Percentiles rank a stretch among this genome's conserved stretches.
Evolutionary conservation across 2,888 invertebrate species (phyloP).

Genomic region (Patella caerulea): DNA sequence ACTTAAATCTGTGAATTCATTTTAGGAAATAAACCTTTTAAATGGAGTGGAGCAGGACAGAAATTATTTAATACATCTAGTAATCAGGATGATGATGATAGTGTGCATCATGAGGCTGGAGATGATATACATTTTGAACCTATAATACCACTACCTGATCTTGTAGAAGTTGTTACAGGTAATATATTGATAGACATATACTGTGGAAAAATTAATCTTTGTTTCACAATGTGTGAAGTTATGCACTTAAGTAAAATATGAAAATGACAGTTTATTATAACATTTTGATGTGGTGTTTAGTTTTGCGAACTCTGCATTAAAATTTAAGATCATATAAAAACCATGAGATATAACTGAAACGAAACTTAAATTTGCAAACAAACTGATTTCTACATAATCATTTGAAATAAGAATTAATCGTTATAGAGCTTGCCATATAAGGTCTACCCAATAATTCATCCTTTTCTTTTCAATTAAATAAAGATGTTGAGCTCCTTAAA

Average conservation of each 20-base stretch:
- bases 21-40: conserved; percentile 49
- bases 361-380: too few species aligned
- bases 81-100: conserved; percentile 73
- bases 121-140: conserved; percentile 79
- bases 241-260: background rate
- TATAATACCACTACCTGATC: conserved; percentile 79
- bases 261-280: background rate
- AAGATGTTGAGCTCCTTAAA: too few species aligned
- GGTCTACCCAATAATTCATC: too few species aligned
- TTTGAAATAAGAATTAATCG: too few species aligned
- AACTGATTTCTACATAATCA: too few species aligned
- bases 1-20: background rate
- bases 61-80: conserved; percentile 46
- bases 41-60: conserved; percentile 61
- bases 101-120: conserved; percentile 75
- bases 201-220: too few species aligned
- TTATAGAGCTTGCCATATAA: too few species aligned
- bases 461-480: too few species aligned
- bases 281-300: background rate
- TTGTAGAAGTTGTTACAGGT: conserved; percentile 74
- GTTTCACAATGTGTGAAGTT: too few species aligned
- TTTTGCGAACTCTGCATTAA: background rate
- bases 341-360: too few species aligned
- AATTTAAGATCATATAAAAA: background rate
- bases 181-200: background rate